Percentiles rank a stretch among this genome's conserved stretches.
These are phyloP conservation scores for Microtus montanus DNA, from an alignment of 2,113 vertebrate genomes.

Conservation along the genomic window DNA sequence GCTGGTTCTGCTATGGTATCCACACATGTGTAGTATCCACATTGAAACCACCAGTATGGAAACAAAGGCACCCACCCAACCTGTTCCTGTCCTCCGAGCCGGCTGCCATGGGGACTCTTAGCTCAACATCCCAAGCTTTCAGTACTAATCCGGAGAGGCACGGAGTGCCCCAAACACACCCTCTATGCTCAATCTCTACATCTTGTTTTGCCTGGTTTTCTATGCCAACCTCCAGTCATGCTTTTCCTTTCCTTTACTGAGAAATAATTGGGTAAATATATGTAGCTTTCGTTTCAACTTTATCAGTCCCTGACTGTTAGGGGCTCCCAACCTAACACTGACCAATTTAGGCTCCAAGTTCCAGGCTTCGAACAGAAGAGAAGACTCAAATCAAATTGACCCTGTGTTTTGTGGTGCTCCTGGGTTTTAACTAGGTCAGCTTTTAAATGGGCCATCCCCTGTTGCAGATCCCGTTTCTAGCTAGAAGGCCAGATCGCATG, in stretches of 20 bases:
- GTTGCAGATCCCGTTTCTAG: slow-evolving; percentile 65
- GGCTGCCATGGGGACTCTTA: not conserved
- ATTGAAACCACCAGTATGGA: not conserved
- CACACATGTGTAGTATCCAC: not conserved
- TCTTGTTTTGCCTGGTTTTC: not conserved
- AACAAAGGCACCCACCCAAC: not conserved
- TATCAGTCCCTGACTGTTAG: slow-evolving; percentile 25
- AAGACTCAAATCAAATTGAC: slow-evolving; percentile 67
- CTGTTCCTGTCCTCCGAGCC: not conserved
- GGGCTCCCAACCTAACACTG: too few species aligned
- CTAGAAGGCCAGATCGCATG: slow-evolving; percentile 55
- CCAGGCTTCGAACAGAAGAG: slow-evolving; percentile 38
- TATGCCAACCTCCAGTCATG: not conserved
- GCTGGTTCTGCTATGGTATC: not conserved
- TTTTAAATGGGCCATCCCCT: slow-evolving; percentile 76
- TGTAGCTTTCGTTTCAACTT: slow-evolving; percentile 29
- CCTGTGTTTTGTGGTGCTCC: slow-evolving; percentile 54
- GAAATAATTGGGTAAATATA: slow-evolving; percentile 22
- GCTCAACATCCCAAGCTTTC: not conserved
- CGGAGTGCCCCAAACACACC: not conserved
- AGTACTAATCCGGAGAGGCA: not conserved
- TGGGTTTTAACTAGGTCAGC: slow-evolving; percentile 79
- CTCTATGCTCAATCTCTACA: not conserved
- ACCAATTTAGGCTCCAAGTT: slow-evolving; percentile 62
- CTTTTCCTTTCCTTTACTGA: slow-evolving; percentile 25